Evolutionary conservation across 2,888 invertebrate genomes (phyloP).

Genomic region (Lacanobia wlatinum): DNA sequence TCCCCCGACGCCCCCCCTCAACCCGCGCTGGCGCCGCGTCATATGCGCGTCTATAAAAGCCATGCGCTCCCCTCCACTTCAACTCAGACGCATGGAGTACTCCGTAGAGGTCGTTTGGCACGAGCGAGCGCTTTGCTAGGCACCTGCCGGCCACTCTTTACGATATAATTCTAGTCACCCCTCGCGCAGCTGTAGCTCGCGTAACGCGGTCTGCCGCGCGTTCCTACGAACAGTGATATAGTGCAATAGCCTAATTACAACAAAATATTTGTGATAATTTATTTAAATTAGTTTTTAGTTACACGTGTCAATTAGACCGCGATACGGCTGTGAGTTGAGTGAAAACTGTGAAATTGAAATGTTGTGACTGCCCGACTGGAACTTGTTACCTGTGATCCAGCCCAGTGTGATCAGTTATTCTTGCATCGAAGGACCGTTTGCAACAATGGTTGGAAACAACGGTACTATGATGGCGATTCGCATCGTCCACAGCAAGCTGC

Average conservation of each 20-base stretch:
- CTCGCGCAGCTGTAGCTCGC: constrained; percentile 89
- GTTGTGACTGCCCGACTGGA: constrained; percentile 90
- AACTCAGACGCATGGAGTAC: constrained; percentile 91
- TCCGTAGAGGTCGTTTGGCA: constrained; percentile 92
- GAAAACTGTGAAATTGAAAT: constrained; percentile 87
- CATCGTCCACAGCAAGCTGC: constrained; percentile 97
- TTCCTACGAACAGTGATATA: constrained; percentile 90
- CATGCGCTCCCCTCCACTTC: constrained; percentile 86
- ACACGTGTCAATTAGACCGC: constrained; percentile 81
- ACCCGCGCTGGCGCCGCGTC: constrained; percentile 82
- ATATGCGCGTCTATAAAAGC: constrained; percentile 87
- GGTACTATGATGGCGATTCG: constrained; percentile 97
- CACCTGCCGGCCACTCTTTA: constrained; percentile 90
- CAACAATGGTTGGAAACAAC: constrained; percentile 96
- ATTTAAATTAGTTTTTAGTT: constrained; percentile 89
- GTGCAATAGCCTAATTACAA: constrained; percentile 89
- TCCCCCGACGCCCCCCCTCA: constrained; percentile 66
- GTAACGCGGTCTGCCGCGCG: constrained; percentile 89
- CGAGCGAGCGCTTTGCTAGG: constrained; percentile 92
- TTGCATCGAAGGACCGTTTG: constrained; percentile 85
- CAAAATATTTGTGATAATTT: constrained; percentile 89
- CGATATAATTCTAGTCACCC: constrained; percentile 90
- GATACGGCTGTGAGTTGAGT: constrained; percentile 91
- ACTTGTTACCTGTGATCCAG: constrained; percentile 88
- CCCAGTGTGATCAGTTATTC: constrained; percentile 88